These are phyloP conservation scores for Dunckerocampus dactyliophorus DNA, from an alignment of 2,113 vertebrate genomes.

Conservation along the genomic window DNA sequence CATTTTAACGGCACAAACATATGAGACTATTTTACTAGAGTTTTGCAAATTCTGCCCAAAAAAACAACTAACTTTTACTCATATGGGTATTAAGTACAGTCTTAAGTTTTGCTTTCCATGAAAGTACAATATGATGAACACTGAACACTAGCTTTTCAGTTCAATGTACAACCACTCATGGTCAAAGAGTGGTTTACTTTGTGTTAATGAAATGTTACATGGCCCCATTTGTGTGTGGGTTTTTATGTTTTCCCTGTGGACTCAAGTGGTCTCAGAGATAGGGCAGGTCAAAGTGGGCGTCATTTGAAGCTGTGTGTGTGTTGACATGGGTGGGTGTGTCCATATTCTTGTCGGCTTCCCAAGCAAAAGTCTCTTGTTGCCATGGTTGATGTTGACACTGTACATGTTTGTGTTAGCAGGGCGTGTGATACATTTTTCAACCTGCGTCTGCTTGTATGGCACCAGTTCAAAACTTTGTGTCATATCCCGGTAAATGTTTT, in stretches of 20 bases:
- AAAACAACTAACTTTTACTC: no score
- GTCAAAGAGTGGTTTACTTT: background rate
- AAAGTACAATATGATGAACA: no score
- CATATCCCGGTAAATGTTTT: no score
- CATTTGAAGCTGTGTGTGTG: background rate
- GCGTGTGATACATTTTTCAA: conserved; percentile 36
- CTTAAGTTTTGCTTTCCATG: no score
- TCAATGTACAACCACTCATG: no score
- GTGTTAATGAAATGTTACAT: background rate
- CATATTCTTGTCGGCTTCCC: background rate
- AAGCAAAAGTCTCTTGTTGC: conserved; percentile 39
- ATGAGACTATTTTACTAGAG: no score
- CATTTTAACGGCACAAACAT: no score
- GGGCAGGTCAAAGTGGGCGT: conserved; percentile 26
- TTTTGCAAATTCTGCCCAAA: no score
- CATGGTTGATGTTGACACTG: conserved; percentile 63
- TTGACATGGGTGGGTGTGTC: background rate
- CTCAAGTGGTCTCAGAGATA: conserved; percentile 7
- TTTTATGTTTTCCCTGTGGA: conserved; percentile 3
- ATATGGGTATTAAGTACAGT: no score
- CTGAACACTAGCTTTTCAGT: no score
- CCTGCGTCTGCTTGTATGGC: conserved; percentile 12
- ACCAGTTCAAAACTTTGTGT: background rate
- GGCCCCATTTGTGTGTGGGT: background rate
- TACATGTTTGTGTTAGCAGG: conserved; percentile 25